These are phyloP conservation scores for Epizoanthus fatuus DNA, from an alignment of 92 coral and sea anemone species.

Conservation along the genomic window DNA sequence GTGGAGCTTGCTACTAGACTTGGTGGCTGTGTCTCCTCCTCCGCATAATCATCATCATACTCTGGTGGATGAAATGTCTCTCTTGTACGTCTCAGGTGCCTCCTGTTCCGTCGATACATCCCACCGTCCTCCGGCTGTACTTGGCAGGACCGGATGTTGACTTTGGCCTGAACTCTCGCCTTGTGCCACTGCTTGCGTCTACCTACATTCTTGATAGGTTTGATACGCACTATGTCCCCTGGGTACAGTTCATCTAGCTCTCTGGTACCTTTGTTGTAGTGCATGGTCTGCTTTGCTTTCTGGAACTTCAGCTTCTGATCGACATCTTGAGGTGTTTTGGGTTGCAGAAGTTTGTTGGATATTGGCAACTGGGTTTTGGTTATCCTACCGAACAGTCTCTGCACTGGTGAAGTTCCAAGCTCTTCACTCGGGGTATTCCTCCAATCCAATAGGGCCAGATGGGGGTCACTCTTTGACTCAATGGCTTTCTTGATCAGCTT, in stretches of 20 bases:
- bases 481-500: slow-evolving; percentile 11
- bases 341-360: slow-evolving; percentile 4
- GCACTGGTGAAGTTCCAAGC: slow-evolving; percentile 10
- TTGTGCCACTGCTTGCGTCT: slow-evolving; percentile 57
- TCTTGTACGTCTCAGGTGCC: slow-evolving; percentile 37
- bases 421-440: slow-evolving; percentile 17
- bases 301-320: slow-evolving; percentile 49
- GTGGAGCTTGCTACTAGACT: too few relatives aligned
- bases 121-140: slow-evolving; percentile 58
- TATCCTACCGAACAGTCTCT: slow-evolving; percentile 23
- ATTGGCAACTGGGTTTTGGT: slow-evolving; percentile 2
- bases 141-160: slow-evolving; percentile 46
- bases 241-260: slow-evolving; percentile 49
- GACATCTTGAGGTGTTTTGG: slow-evolving; percentile 18
- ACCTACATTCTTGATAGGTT: slow-evolving; percentile 43
- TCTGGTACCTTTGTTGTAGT: slow-evolving; percentile 60
- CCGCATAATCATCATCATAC: too few relatives aligned
- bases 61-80: slow-evolving; percentile 4
- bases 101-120: slow-evolving; percentile 44
- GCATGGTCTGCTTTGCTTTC: slow-evolving; percentile 43
- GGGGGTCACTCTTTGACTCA: background rate
- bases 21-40: too few relatives aligned
- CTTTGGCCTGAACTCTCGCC: slow-evolving; percentile 52
- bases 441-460: slow-evolving; percentile 13
- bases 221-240: slow-evolving; percentile 58